Conservation (phyloP, 2,888 invertebrate genomes). For the Temnothorax ravouxi region DNA sequence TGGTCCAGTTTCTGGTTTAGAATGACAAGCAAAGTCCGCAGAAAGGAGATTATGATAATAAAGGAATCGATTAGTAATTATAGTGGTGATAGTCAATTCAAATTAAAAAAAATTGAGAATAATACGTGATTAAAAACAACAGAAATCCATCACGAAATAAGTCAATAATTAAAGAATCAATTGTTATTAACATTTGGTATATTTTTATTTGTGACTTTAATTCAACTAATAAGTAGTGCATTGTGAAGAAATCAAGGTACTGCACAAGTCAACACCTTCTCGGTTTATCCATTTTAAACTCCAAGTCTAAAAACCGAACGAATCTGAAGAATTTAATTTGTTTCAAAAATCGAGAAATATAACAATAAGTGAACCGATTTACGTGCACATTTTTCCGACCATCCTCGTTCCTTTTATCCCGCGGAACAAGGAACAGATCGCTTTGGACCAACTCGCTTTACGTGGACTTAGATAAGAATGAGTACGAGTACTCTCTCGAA, state of each 20-base stretch:
- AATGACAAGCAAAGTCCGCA: neutral
- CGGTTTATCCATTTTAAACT: no score
- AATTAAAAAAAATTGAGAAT: neutral
- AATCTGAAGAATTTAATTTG: neutral
- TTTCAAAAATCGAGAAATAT: neutral
- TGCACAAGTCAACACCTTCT: no score
- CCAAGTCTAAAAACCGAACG: neutral
- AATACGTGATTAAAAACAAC: no score
- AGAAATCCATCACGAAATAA: no score
- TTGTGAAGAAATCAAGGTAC: no score
- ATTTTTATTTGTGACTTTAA: no score
- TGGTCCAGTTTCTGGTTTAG: neutral
- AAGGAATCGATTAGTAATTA: neutral
- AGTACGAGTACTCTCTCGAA: slow-evolving; percentile 1
- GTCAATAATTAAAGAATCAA: no score
- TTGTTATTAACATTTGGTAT: no score
- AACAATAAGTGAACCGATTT: slow-evolving; percentile 30
- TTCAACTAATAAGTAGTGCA: no score
- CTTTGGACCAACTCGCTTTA: neutral
- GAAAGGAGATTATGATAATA: neutral
- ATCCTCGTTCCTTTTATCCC: neutral
- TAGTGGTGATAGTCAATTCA: neutral
- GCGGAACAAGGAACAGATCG: neutral
- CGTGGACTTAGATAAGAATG: slow-evolving; percentile 8
- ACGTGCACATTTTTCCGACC: neutral